These are phyloP conservation scores for Coracopsis vasa DNA, from an alignment of 2,113 vertebrate genomes.

Conservation along the genomic window DNA sequence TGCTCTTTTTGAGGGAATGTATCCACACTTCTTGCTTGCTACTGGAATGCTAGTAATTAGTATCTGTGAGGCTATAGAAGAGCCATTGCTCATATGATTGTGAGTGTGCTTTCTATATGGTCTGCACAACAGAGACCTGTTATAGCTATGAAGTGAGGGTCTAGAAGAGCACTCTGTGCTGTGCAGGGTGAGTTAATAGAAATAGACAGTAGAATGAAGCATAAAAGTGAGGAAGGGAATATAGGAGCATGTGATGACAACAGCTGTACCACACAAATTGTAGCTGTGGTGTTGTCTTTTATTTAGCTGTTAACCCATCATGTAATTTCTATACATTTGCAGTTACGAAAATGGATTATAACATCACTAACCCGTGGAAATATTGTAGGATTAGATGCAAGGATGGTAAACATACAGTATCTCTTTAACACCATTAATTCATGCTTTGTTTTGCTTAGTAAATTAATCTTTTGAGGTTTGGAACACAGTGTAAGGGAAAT, in stretches of 20 bases:
- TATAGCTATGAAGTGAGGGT: not conserved
- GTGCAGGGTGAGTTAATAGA: not conserved
- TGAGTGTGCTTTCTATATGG: rapidly evolving
- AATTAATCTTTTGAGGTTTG: not conserved
- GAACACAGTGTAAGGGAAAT: not conserved
- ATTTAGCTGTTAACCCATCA: not conserved
- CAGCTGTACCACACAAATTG: not conserved
- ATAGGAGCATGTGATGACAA: not conserved
- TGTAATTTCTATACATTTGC: not conserved
- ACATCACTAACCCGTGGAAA: rapidly evolving
- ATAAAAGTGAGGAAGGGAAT: not conserved
- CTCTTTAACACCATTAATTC: not conserved
- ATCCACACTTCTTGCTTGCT: not conserved
- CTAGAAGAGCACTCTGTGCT: not conserved
- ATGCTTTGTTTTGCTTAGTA: not conserved
- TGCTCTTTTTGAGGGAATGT: not conserved
- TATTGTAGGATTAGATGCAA: not conserved
- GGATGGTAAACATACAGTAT: not conserved
- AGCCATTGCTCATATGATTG: rapidly evolving
- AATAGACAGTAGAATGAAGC: not conserved
- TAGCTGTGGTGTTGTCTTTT: not conserved
- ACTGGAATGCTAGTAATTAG: not conserved
- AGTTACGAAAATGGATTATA: not conserved
- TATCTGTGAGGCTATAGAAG: not conserved
- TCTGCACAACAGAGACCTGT: not conserved